Evolutionary conservation across 2,888 invertebrate genomes (phyloP).

Genomic region (Scaptomyza flava): DNA sequence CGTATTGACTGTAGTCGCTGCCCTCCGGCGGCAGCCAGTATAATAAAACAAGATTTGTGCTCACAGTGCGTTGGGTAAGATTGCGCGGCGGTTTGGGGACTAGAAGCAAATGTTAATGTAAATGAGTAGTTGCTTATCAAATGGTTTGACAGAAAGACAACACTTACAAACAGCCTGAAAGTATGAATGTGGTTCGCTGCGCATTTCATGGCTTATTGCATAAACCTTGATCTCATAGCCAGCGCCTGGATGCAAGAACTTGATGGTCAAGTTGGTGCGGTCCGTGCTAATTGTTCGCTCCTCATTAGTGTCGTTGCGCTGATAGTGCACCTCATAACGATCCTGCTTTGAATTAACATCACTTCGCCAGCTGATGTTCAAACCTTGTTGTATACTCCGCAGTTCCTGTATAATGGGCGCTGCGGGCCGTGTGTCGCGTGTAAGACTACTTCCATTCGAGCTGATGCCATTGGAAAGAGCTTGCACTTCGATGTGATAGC

Average conservation of each 20-base stretch:
- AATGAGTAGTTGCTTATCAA: neutral
- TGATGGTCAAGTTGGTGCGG: conserved; percentile 89
- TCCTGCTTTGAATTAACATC: conserved; percentile 96
- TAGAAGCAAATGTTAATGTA: conserved; percentile 67
- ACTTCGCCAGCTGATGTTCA: conserved; percentile 95
- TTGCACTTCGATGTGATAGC: conserved; percentile 93
- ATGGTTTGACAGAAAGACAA: neutral
- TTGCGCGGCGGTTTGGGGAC: conserved; percentile 92
- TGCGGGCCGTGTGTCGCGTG: conserved; percentile 92
- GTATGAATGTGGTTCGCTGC: conserved; percentile 93
- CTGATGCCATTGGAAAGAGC: conserved; percentile 93
- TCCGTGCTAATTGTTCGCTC: conserved; percentile 87
- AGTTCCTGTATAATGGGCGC: conserved; percentile 94
- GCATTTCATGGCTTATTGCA: conserved; percentile 92
- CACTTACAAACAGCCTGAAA: conserved; percentile 95
- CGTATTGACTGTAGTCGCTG: conserved; percentile 90
- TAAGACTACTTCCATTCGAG: conserved; percentile 89
- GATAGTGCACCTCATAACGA: conserved; percentile 92
- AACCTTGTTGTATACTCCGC: conserved; percentile 88
- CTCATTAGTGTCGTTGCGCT: conserved; percentile 90
- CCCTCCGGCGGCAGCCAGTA: conserved; percentile 89
- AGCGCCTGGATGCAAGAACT: conserved; percentile 93
- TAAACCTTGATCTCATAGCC: conserved; percentile 95
- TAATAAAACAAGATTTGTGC: conserved; percentile 91
- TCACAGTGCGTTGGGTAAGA: conserved; percentile 90